phyloP scores from a whole-genome alignment of 2,113 vertebrate genomes.

The Polyodon spathula region DNA sequence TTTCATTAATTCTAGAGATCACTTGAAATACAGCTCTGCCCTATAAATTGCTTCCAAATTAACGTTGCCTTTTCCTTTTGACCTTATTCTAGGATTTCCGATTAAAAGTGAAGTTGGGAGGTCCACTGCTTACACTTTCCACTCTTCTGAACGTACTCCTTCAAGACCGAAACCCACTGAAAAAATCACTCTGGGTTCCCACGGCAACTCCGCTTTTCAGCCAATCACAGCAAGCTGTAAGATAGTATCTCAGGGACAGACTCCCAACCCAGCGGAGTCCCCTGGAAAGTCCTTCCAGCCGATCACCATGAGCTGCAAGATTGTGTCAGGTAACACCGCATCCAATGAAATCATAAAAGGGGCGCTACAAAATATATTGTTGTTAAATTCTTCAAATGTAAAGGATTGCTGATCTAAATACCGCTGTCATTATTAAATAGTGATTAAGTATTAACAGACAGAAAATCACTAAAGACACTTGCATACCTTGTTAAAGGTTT shows the following conservation, averaged over 20 bases:
- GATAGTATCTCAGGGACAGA: conserved; percentile 82
- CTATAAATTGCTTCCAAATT: too few relatives aligned
- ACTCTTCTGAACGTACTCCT: conserved; percentile 75
- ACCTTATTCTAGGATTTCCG: conserved; percentile 48
- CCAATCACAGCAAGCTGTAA: conserved; percentile 96
- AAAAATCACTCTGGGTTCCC: conserved; percentile 81
- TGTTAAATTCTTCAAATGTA: not conserved
- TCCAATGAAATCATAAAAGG: not conserved
- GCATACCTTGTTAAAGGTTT: too few relatives aligned
- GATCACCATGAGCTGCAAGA: conserved; percentile 99
- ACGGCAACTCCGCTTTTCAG: conserved; percentile 95
- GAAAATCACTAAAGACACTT: not conserved
- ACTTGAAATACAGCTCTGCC: too few relatives aligned
- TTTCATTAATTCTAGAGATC: too few relatives aligned
- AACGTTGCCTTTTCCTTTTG: too few relatives aligned
- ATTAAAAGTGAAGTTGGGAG: conserved; percentile 63
- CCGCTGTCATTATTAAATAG: too few relatives aligned
- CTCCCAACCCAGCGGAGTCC: conserved; percentile 78
- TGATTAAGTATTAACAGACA: too few relatives aligned
- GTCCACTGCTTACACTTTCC: conserved; percentile 55
- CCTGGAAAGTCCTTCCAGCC: conserved; percentile 96
- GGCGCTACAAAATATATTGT: not conserved
- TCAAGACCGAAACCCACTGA: conserved; percentile 71
- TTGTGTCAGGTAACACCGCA: conserved; percentile 81
- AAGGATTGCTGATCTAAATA: too few relatives aligned